These are phyloP conservation scores for Motacilla tschutschensis DNA, from an alignment of 2,113 vertebrate species.

Conservation along the genomic window DNA sequence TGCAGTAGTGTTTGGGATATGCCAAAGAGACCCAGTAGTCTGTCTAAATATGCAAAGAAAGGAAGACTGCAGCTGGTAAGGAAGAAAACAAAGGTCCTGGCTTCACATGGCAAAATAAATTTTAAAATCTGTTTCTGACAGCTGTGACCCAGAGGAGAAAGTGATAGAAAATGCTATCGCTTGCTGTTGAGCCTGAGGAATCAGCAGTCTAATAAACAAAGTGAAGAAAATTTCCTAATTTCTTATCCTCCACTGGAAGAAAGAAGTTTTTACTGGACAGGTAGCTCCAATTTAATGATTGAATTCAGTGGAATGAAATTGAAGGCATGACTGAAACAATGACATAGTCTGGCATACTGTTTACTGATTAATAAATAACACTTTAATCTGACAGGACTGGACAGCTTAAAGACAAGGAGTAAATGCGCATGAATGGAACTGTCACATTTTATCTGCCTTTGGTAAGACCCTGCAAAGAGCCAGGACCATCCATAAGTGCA, in stretches of 20 bases:
- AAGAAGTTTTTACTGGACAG: neutral
- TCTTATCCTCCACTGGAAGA: neutral
- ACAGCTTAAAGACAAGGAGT: constrained; percentile 10
- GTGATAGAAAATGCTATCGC: neutral
- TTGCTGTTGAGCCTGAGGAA: neutral
- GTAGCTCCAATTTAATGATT: neutral
- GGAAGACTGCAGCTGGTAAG: neutral
- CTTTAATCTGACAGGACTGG: neutral
- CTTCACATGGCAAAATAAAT: neutral
- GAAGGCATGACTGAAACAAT: neutral
- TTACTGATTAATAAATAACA: constrained; percentile 25
- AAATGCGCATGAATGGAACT: neutral
- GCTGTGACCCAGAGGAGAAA: neutral
- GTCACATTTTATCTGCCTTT: neutral
- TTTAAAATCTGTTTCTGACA: constrained; percentile 7
- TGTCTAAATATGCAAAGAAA: neutral
- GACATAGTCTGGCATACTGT: neutral
- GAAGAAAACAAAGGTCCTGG: neutral
- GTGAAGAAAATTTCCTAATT: neutral
- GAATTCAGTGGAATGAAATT: neutral
- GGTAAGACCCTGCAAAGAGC: neutral
- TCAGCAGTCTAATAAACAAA: constrained; percentile 10
- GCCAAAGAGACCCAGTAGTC: neutral
- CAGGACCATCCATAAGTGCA: neutral
- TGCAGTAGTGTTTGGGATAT: neutral